Evolutionary conservation across 2,797 vertebrate genomes (phyloP), one percentile per base, ranked within the genome.

Genomic region (Ctenopoma kingsleyae): DNA sequence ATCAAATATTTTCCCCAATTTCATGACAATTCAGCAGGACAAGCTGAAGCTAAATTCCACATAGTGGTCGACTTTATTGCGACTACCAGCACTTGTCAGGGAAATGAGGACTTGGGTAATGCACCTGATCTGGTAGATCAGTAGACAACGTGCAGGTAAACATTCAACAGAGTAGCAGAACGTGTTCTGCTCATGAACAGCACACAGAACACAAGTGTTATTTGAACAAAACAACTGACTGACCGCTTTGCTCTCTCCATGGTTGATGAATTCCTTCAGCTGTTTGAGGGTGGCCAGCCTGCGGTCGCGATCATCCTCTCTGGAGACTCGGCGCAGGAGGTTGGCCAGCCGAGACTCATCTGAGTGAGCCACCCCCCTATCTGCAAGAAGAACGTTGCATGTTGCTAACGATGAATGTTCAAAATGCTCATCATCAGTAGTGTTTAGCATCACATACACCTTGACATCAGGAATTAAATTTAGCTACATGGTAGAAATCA

Each of bases 321-420:
- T 96, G 94, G 98, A 98, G 90, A 98, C 96, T 92, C 98, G 94
- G 93, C 98, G 97, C 92, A 99, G 95, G 95, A 99, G 97, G 96
- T 99, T 99, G 87, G 97, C 96, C 94, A 99, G 94, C 93, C 98
- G 97, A 94, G 97, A 98, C 96, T 99, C 98, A 68, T 99, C 98
- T 71, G 98, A 98, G 94, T 99, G 98, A 96, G 96, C 95, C 96
- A 98, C 95, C 83, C 96, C 95, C 96, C 98, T 95, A 91, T 99
- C 98, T 99, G 88, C 63, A 93, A 59, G 5, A 47, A 17, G n/a
- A 59, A 6, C 5, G 19, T 0, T 1, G 19, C n/a, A 35, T 8
- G 20, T 53, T 9, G 65, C 47, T 20, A 11, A 46, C n/a, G n/a
- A n/a, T n/a, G n/a, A n/a, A n/a, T n/a, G n/a, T n/a, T n/a, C 20